Evolutionary conservation across 2,113 vertebrate genomes (phyloP).

Genomic region (Cyanoramphus novaezelandiae): DNA sequence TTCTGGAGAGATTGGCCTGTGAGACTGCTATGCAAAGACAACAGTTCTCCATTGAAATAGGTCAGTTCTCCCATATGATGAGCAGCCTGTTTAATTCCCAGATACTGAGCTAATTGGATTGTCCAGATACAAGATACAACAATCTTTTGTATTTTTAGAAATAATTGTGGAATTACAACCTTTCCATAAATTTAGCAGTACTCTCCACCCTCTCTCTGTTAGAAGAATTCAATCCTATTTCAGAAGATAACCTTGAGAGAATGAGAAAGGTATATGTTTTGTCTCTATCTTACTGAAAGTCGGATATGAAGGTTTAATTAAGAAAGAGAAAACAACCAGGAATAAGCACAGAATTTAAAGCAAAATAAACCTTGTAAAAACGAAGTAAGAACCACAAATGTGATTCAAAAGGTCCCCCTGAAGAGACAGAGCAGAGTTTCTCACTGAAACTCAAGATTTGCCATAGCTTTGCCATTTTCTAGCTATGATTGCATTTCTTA

Average conservation of each 20-base stretch:
- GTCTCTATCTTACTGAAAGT: constrained; percentile 35
- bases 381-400: not conserved
- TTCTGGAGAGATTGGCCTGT: not conserved
- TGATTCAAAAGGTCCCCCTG: not conserved
- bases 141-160: constrained; percentile 24
- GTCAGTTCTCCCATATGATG: not conserved
- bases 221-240: constrained; percentile 21
- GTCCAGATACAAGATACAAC: constrained; percentile 15
- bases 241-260: constrained; percentile 38
- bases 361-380: not conserved
- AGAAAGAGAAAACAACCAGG: constrained; percentile 14
- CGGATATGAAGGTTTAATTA: constrained; percentile 50
- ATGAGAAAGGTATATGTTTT: constrained; percentile 13
- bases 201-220: not conserved
- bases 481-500: not conserved
- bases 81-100: not conserved
- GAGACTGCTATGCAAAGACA: not conserved
- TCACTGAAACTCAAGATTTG: not conserved
- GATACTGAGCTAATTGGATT: constrained; percentile 31
- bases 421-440: not conserved
- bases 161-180: constrained; percentile 33
- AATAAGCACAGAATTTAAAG: constrained; percentile 18
- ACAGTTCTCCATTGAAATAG: not conserved
- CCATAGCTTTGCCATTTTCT: not conserved
- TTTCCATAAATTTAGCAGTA: not conserved